phyloP scores from a whole-genome alignment of 1,140 invertebrate genomes.

The Drosophila kohkoa region DNA sequence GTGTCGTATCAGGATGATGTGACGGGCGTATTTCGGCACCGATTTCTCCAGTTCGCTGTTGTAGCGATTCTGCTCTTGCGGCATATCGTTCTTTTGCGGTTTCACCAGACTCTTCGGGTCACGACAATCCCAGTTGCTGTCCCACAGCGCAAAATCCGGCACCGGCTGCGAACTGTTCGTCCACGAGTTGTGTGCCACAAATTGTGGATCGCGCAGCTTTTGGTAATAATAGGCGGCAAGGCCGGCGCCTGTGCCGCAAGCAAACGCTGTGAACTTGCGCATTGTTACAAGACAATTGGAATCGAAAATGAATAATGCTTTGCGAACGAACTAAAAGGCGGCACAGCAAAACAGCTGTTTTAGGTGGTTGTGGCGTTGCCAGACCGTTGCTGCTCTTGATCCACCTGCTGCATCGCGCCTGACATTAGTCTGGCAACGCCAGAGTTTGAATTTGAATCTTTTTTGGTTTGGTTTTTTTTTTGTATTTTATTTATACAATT shows the following conservation, averaged over 20 bases:
- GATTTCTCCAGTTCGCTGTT: slow-evolving; percentile 87
- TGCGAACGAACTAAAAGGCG: slow-evolving; percentile 22
- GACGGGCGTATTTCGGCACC: slow-evolving; percentile 90
- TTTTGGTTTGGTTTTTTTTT: not conserved
- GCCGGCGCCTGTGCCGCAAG: slow-evolving; percentile 72
- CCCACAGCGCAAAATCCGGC: slow-evolving; percentile 89
- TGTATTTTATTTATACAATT: too few species aligned
- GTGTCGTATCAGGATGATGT: slow-evolving; percentile 96
- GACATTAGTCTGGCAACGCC: not conserved
- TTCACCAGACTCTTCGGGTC: slow-evolving; percentile 90
- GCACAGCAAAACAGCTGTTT: slow-evolving; percentile 40
- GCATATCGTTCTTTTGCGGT: slow-evolving; percentile 86
- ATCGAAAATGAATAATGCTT: not conserved
- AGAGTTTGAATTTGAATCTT: slow-evolving; percentile 8
- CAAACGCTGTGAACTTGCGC: slow-evolving; percentile 71
- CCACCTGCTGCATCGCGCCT: too few species aligned
- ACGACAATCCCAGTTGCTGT: slow-evolving; percentile 95
- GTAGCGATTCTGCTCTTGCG: slow-evolving; percentile 88
- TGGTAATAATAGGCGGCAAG: slow-evolving; percentile 70
- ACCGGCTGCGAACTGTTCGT: slow-evolving; percentile 87
- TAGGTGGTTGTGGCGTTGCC: not conserved
- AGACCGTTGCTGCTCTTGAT: not conserved
- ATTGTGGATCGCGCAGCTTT: slow-evolving; percentile 52
- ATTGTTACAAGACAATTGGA: slow-evolving; percentile 28
- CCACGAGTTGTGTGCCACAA: slow-evolving; percentile 86